phyloP scores from a whole-genome alignment of 64 coral and sea anemone genomes.

The Stylophora pistillata region DNA sequence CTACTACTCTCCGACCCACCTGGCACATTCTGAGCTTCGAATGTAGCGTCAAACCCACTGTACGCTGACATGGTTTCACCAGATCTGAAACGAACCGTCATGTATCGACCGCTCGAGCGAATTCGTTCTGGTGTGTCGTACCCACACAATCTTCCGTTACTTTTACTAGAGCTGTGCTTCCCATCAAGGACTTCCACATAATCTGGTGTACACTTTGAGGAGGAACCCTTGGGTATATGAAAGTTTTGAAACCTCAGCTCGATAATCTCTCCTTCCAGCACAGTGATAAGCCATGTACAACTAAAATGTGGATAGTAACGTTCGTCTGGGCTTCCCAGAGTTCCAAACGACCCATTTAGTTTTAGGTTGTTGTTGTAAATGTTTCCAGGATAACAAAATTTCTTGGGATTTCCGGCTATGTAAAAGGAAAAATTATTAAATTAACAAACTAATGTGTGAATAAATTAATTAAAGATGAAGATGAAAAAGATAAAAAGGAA shows the following conservation, averaged over 20 bases:
- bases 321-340: too few species aligned
- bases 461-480: too few species aligned
- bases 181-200: constrained; percentile 2
- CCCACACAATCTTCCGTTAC: not conserved
- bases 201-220: not conserved
- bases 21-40: not conserved
- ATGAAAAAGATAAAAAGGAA: too few species aligned
- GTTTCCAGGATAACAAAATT: too few species aligned
- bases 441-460: too few species aligned
- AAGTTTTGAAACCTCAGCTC: not conserved
- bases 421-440: too few species aligned
- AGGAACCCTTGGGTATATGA: not conserved
- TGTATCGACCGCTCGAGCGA: not conserved
- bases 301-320: not conserved
- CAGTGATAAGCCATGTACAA: not conserved
- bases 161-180: not conserved
- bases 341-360: not conserved
- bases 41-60: not conserved
- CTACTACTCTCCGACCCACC: not conserved
- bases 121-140: not conserved
- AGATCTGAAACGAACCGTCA: not conserved
- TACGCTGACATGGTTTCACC: not conserved
- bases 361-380: too few species aligned
- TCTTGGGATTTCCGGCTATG: too few species aligned
- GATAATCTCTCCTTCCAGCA: not conserved